A percentile compares a stretch with the other conserved stretches of the same genome.
phyloP scores from a whole-genome alignment of 2,888 invertebrate genomes.

The Stenurella melanura region DNA sequence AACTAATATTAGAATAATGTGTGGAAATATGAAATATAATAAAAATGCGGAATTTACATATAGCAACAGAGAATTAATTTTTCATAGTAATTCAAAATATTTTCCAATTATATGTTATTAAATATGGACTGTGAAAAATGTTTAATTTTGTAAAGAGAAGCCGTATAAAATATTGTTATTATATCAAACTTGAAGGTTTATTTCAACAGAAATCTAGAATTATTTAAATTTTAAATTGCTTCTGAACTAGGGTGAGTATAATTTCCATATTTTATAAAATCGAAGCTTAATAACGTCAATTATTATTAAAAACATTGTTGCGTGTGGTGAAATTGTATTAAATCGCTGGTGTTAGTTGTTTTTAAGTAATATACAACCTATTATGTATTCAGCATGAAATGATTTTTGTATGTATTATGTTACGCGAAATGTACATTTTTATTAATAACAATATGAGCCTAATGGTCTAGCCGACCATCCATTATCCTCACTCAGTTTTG shows the following conservation, averaged over 20 bases:
- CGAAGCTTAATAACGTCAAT: neutral
- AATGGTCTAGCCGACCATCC: too few species aligned
- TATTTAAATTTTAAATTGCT: constrained; percentile 2
- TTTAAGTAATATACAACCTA: constrained; percentile 13
- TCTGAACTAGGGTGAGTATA: neutral
- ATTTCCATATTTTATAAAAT: constrained; percentile 1
- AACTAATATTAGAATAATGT: too few species aligned
- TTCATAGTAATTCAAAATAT: neutral
- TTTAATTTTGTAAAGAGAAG: neutral
- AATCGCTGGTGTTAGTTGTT: constrained; percentile 26
- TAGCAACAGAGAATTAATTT: neutral
- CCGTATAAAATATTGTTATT: neutral
- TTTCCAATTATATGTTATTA: neutral
- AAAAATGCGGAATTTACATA: neutral
- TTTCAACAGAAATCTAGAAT: neutral
- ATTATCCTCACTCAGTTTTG: too few species aligned
- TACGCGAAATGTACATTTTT: too few species aligned
- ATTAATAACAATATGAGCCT: too few species aligned
- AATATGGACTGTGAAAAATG: neutral
- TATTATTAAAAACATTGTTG: constrained; percentile 29
- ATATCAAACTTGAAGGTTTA: neutral
- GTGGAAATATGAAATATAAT: neutral
- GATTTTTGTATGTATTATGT: too few species aligned
- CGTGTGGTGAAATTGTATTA: constrained; percentile 35
- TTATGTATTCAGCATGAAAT: too few species aligned